Base-by-base conservation (phyloP, 92 coral and sea anemone species). In the Blastomussa wellsi region DNA sequence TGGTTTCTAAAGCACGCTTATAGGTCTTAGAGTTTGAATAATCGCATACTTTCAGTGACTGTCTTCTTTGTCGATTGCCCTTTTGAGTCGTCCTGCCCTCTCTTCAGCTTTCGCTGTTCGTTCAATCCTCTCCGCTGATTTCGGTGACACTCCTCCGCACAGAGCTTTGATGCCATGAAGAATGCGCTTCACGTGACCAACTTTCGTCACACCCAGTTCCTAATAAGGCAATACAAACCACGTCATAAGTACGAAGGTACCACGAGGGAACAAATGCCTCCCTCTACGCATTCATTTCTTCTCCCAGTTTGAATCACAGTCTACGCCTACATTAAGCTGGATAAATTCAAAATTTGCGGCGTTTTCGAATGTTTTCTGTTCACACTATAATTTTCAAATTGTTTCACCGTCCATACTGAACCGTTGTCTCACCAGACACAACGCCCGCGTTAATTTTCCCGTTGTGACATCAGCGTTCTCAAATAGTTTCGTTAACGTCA, bases 91-190 rank as follows among this genome's bases (percentile, higher is more conserved):
- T 57, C 93, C 88, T 7, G 95, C 82, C 76, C 88, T 93, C 57
- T 92, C 97, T 52, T 93, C 97, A n/a, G 86, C 87, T 82, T 84
- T 91, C 16, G 92, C 84, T 4, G 97, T 93, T 81, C 97, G 88
- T 78, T 93, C 97, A 41, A 93, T 93, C 62, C 91, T 83, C 66
- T 90, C 86, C 35, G 98, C 95, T 16, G 95, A 66, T 77, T 89
- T 93, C 1, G 99, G 95, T 3, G 99, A 94, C 42, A 91, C 89
- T 36, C 99, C 99, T 2, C 99, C 99, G 60, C 99, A 96, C 59
- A 96, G 85, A 55, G 90, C 89, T 51, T 93, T 96, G 41, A 96
- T 77, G 33, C 99, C 93, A 53, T 94, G 95, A 29, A 95, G 93
- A 67, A 96, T 94, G 53, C 95, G 93, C 81, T 96, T 96, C 47